Conservation (phyloP, 2,797 vertebrate genomes). For the Poeciliopsis gracilis region DNA sequence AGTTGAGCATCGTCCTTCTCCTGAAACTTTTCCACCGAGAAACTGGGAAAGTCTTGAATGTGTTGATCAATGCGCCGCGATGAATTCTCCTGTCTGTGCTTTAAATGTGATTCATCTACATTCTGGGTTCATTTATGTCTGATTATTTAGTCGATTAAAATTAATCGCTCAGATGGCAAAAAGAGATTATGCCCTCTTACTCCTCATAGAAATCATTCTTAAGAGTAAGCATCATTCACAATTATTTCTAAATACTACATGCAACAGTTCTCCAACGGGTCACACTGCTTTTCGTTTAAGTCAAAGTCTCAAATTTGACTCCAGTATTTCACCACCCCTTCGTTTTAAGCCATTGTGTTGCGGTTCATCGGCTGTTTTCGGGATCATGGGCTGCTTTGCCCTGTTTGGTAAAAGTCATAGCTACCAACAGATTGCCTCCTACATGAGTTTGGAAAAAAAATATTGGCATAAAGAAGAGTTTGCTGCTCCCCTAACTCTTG, state of each 20-base stretch:
- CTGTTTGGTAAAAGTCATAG: background rate
- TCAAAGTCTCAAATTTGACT: background rate
- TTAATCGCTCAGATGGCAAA: background rate
- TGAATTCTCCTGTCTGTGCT: background rate
- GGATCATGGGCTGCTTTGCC: background rate
- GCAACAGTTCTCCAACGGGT: background rate
- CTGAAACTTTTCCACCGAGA: slow-evolving; percentile 5
- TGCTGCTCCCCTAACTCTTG: background rate
- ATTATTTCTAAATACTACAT: background rate
- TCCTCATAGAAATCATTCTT: background rate
- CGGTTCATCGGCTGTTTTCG: background rate
- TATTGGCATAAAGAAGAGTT: background rate
- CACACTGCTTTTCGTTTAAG: background rate
- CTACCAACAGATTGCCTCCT: background rate
- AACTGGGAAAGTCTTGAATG: background rate
- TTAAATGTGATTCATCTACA: background rate
- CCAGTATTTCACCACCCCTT: background rate
- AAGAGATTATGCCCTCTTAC: background rate
- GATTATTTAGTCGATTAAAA: background rate
- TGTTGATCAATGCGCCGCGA: background rate
- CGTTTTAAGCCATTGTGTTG: background rate
- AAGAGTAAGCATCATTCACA: background rate
- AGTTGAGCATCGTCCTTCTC: background rate
- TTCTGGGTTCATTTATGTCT: background rate
- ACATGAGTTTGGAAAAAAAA: background rate